Evolutionary conservation across 2,113 vertebrate species (phyloP), one percentile per base, ranked within the genome.

Genomic region (Prunella fulvescens): DNA sequence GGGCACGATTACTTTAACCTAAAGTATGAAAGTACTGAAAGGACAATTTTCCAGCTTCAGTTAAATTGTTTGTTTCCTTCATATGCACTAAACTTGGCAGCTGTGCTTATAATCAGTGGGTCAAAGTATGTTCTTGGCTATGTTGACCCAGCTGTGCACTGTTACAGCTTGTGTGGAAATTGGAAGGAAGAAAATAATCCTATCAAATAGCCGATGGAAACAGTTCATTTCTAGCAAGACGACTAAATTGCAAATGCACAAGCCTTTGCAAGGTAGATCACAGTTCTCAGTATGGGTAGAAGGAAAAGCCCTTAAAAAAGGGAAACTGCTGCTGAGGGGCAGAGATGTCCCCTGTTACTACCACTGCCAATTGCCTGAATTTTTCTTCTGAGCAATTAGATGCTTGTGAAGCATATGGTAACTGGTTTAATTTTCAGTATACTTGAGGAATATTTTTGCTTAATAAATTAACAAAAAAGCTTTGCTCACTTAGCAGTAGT

Each of bases 71-170:
- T 92, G 7, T 47, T 85, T n/a, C 26, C 50, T 51, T 66, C 18
- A 4, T 44, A 51, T 17, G 11, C 35, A 69, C 50, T 78, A 31
- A 90, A 82, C 50, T 96, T 94, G 66, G 86, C 77, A 89, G 54
- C 74, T 47, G 22, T 69, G 70, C 13, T 40, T 85, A 23, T 20
- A 81, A 87, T 61, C 81, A 50, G 14, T 56, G 50, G 81, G 56
- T 90, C 85, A 80, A 72, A 80, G 44, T 50, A 26, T 80, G 66
- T 62, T 90, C 90, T 85, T 77, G 71, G 72, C 40, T 70, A 5
- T 70, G 90, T 90, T 91, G 92, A 94, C 60, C 76, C 79, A 95
- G 76, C 79, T 94, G 92, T 88, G 58, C 48, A 40, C 58, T 87
- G 31, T 67, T 92, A 80, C 50, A 88, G 57, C 47, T 88, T 77